Base-by-base conservation (phyloP, 2,797 vertebrate species). In the Rhinophrynus dorsalis region DNA sequence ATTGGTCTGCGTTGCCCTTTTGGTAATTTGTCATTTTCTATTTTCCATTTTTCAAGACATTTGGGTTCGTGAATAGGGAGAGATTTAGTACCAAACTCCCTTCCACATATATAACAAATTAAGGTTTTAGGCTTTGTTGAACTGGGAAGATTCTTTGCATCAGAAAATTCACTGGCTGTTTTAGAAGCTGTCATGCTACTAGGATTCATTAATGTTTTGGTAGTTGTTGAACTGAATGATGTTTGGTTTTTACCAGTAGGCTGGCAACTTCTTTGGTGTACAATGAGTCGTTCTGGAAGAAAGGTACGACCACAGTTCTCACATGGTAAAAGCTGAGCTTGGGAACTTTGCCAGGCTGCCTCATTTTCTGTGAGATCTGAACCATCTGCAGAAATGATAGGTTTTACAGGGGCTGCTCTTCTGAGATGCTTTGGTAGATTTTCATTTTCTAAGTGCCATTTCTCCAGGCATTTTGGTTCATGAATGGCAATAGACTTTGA, bases 381-480 rank as follows among this genome's bases (percentile, higher is more conserved):
- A n/a, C 47, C 72, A 1, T 29, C 30, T 73, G 37, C 40, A 9
- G 44, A 27, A 1, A 54, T 15, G 26, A 80, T 79, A 29, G 83
- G 79, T 75, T 83, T 91, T 48, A n/a, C 61, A 21, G 91, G 89
- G 13, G 82, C 81, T 3, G 68, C 21, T 61, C 86, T 81, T 77
- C 80, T 82, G 35, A 86, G 78, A 59, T 75, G 68, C 27, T 52
- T 87, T 60, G 89, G 89, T 44, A 91, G 68, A n/a, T 80, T 82
- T 42, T 61, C 58, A 59, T 92, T 92, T 75, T 86, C 85, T 61
- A 59, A 59, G 1, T 0, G 80, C 90, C 90, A 90, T 79, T 87
- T 90, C 67, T 88, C 56, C 47, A 91, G 52, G 61, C 89, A 92
- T 67, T 90, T 78, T 2, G 86, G 89, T 54, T 92, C 86, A 20